Evolutionary conservation across 2,888 invertebrate species (phyloP), one percentile per base, ranked within the genome.

Genomic region (Proisotoma minuta): DNA sequence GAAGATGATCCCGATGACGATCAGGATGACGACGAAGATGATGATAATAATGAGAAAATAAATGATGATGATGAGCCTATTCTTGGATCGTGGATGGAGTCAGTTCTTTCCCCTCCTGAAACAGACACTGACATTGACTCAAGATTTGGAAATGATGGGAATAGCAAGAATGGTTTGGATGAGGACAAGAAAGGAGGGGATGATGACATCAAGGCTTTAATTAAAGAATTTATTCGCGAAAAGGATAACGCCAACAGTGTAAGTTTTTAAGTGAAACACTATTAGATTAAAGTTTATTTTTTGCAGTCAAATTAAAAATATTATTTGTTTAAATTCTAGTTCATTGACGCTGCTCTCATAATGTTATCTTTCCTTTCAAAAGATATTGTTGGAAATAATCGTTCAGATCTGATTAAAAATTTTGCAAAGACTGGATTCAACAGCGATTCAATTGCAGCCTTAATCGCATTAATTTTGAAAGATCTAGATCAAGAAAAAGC

Each of bases 71-170:
- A 78, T 78, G 91, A 92, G 78, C 89, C 91, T 3, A 84, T 92
- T 65, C 82, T 92, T 73, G 95, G 95, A 0, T 85, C 91, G 71
- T 95, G 94, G 94, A 92, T 96, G 79, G 94, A 95, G 77, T 92
- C 94, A 76, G 92, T 93, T 0, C 81, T 95, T 12, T 90, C 91
- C 24, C 91, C 92, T 1, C 86, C 87, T 24, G 77, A 76, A 47
- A 73, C 75, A 50, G 70, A 68, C 3, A 60, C 59, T 23, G 73
- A 72, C 22, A 34, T 48, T 5, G 69, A 70, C 29, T 40, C 58
- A 60, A 69, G 59, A 60, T 60, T 58, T 59, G 43, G 58, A 1
- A 59, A 61, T 27, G 69, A 66, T n/a, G 43, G 69, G 15, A 66
- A 71, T 26, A 69, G 69, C 49, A 63, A 73, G 59, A 69, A 68